Percentiles rank a stretch among this genome's conserved stretches.
Conservation (phyloP, 2,888 invertebrate species). For the Platerodrilus igneus region DNA sequence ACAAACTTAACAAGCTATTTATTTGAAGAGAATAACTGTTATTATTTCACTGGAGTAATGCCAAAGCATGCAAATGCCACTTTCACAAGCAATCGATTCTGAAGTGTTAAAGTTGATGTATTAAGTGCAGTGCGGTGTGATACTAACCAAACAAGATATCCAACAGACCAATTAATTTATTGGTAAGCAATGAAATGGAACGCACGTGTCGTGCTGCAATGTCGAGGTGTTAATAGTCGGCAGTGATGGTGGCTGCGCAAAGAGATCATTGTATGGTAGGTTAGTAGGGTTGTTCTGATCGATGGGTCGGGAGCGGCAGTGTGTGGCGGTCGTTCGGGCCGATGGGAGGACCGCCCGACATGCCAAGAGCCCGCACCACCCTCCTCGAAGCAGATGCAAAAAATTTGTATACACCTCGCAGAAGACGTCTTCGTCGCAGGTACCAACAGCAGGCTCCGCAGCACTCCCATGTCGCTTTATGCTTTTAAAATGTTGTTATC, state of each 20-base stretch:
- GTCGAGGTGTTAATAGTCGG: slow-evolving; percentile 19
- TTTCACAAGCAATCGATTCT: too few species aligned
- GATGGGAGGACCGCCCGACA: slow-evolving; percentile 39
- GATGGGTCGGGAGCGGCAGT: slow-evolving; percentile 32
- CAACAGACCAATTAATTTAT: too few species aligned
- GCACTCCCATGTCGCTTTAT: slow-evolving; percentile 16
- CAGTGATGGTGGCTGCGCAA: slow-evolving; percentile 31
- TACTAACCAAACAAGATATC: too few species aligned
- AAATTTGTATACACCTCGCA: slow-evolving; percentile 32
- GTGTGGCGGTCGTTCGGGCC: slow-evolving; percentile 38
- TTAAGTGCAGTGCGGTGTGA: too few species aligned
- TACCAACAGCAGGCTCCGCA: slow-evolving; percentile 26
- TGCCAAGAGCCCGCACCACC: slow-evolving; percentile 36
- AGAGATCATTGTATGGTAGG: slow-evolving; percentile 19
- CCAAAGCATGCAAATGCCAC: too few species aligned
- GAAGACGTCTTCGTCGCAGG: slow-evolving; percentile 35
- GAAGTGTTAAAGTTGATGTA: too few species aligned
- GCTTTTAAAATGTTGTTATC: too few species aligned
- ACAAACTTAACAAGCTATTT: too few species aligned
- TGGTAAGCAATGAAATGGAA: too few species aligned
- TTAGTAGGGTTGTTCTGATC: slow-evolving; percentile 26
- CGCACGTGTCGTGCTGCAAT: slow-evolving; percentile 15
- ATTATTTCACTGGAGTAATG: too few species aligned
- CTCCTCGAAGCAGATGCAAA: slow-evolving; percentile 35
- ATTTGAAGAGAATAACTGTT: too few species aligned